Evolutionary conservation across 2,113 vertebrate species (phyloP).

Genomic region (Benitochromis conjunctus): DNA sequence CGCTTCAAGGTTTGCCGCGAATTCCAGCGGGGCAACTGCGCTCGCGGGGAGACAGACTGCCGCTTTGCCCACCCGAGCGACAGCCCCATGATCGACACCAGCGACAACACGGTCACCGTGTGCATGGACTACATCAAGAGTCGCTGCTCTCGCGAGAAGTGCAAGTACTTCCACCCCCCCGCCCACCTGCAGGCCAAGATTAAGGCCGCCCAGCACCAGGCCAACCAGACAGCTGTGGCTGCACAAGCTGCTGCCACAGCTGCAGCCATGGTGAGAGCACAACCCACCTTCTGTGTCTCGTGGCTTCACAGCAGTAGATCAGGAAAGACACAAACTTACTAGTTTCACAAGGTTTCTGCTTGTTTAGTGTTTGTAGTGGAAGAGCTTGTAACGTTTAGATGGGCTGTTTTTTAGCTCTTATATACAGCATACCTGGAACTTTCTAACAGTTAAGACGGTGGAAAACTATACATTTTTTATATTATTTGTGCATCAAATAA

Average conservation of each 20-base stretch:
- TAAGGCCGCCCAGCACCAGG: slow-evolving; percentile 96
- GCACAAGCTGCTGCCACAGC: slow-evolving; percentile 89
- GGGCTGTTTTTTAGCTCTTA: slow-evolving; percentile 2
- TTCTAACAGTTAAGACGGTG: neutral
- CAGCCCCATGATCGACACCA: slow-evolving; percentile 99
- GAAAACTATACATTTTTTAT: neutral
- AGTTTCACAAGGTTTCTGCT: neutral
- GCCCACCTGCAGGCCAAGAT: slow-evolving; percentile 99
- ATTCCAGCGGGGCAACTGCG: slow-evolving; percentile 97
- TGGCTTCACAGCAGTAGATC: neutral
- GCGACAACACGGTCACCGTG: slow-evolving; percentile 98
- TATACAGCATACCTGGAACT: neutral
- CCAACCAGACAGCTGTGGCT: slow-evolving; percentile 94
- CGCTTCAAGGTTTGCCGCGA: slow-evolving; percentile 87
- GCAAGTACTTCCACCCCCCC: slow-evolving; percentile 99
- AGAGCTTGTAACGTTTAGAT: neutral
- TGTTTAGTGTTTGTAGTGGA: neutral
- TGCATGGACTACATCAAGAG: slow-evolving; percentile 99
- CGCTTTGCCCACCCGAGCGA: slow-evolving; percentile 97
- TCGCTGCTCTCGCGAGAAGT: slow-evolving; percentile 99
- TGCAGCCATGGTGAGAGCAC: slow-evolving; percentile 88
- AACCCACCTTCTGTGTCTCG: neutral
- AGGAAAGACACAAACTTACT: neutral
- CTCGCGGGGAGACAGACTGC: slow-evolving; percentile 96
- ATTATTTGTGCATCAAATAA: neutral